A percentile compares a stretch with the other conserved stretches of the same genome.
Evolutionary conservation across 2,797 vertebrate genomes (phyloP).

Genomic region (Coccyzus lansbergi): DNA sequence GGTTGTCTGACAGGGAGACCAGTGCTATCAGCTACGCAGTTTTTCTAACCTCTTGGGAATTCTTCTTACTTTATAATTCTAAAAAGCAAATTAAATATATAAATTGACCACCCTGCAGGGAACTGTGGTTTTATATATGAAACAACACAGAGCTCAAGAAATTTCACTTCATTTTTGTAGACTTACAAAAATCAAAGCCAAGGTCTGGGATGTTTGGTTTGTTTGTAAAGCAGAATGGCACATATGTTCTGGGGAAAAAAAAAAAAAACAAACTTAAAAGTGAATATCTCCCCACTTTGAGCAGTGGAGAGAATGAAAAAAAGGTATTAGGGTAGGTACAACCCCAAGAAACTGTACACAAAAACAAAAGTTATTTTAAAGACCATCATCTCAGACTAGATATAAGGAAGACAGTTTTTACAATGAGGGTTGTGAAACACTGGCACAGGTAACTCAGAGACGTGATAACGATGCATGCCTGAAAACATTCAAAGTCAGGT

Average conservation of each 20-base stretch:
- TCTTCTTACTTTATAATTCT: neutral
- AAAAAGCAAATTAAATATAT: neutral
- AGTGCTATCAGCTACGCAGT: neutral
- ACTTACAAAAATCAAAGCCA: neutral
- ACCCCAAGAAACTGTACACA: neutral
- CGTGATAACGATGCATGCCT: neutral
- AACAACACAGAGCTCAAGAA: neutral
- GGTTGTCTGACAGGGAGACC: neutral
- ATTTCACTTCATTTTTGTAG: neutral
- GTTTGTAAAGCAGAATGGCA: neutral
- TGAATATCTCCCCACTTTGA: neutral
- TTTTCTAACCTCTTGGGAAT: neutral
- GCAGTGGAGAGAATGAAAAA: neutral
- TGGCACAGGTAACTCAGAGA: too few relatives aligned
- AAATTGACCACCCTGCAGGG: neutral
- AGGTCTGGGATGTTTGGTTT: neutral
- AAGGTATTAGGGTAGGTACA: neutral
- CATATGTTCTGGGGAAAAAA: neutral
- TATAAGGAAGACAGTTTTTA: neutral
- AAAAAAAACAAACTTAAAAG: neutral
- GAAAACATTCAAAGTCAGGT: neutral
- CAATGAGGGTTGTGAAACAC: neutral
- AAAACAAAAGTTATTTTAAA: neutral
- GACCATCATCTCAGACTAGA: neutral
- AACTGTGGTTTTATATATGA: neutral